Percentiles rank a stretch among this genome's conserved stretches.
Conservation (phyloP, 2,113 vertebrate genomes). For the Panthera leo region DNA sequence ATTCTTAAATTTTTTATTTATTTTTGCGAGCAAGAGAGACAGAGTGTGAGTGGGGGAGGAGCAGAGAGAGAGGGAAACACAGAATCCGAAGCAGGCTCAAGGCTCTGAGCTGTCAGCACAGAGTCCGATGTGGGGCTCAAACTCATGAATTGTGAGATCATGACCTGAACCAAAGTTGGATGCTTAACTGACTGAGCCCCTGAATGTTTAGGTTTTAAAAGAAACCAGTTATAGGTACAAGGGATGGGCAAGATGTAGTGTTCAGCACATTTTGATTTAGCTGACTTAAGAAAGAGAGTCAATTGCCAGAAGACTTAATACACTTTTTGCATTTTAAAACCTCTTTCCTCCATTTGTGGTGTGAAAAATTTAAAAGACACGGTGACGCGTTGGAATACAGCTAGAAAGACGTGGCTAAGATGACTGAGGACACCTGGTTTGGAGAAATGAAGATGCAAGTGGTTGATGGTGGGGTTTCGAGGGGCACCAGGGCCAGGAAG, state of each 20-base stretch:
- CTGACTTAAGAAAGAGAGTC: neutral
- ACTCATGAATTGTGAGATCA: too few species aligned
- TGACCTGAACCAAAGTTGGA: too few species aligned
- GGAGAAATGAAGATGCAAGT: neutral
- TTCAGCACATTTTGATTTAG: neutral
- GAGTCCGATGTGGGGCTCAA: too few species aligned
- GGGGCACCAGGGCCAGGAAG: neutral
- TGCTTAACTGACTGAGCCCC: too few species aligned
- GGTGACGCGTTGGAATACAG: too few species aligned
- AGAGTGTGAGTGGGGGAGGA: too few species aligned
- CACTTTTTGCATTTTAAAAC: neutral
- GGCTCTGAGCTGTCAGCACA: too few species aligned
- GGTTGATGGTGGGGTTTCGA: fast-evolving
- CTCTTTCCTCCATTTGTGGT: neutral
- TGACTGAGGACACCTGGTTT: neutral
- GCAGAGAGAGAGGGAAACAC: too few species aligned
- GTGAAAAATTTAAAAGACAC: neutral
- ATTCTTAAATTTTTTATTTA: too few species aligned
- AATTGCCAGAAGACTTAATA: neutral
- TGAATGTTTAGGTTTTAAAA: neutral
- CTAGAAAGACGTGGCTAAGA: neutral
- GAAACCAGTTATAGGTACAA: neutral
- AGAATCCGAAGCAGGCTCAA: too few species aligned
- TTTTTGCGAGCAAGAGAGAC: too few species aligned
- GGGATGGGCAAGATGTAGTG: neutral